Evolutionary conservation across 2,113 vertebrate genomes (phyloP).

Genomic region (Stegostoma tigrinum): DNA sequence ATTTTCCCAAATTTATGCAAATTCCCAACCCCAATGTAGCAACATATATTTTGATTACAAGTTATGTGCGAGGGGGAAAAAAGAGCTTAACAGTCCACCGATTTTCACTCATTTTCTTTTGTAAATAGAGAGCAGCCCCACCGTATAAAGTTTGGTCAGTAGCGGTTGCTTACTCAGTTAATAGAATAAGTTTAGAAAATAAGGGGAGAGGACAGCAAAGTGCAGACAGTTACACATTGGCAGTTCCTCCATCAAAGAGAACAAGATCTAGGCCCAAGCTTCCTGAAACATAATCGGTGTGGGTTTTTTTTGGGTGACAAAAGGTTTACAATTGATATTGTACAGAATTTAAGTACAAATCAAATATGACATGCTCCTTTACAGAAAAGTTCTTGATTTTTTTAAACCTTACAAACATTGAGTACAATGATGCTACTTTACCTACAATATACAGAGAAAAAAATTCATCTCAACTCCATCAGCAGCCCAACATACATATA

Average conservation of each 20-base stretch:
- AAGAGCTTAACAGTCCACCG: not conserved
- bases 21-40: not conserved
- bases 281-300: slow-evolving; percentile 24
- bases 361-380: slow-evolving; percentile 19
- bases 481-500: slow-evolving; percentile 19
- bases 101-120: not conserved
- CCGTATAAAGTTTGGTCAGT: not conserved
- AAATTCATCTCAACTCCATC: not conserved
- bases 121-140: not conserved
- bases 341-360: slow-evolving; percentile 16
- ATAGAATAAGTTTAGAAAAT: not conserved
- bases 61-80: not conserved
- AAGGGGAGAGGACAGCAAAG: not conserved
- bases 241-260: not conserved
- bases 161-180: not conserved
- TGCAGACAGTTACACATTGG: not conserved
- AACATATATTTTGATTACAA: not conserved
- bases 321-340: not conserved
- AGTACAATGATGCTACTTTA: slow-evolving; percentile 20
- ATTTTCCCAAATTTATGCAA: not conserved
- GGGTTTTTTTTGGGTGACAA: slow-evolving; percentile 7
- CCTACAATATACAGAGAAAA: not conserved
- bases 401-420: not conserved
- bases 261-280: not conserved
- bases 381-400: slow-evolving; percentile 35